Conservation (phyloP, 53 echinoderm and acorn worm genomes). For the Paracentrotus lividus region DNA sequence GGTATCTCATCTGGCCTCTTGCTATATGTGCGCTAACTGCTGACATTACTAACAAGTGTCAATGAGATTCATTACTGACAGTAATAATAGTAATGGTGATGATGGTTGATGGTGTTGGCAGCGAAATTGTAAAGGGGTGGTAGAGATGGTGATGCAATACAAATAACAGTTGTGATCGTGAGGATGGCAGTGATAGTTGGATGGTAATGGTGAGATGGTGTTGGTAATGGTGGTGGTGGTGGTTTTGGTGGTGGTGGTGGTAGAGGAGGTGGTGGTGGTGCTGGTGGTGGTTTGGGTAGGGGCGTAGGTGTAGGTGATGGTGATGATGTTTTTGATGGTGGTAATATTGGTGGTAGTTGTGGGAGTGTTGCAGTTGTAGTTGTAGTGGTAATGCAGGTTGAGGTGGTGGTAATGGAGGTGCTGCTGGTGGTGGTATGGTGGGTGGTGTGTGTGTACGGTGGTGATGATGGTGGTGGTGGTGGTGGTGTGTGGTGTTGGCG, state of each 20-base stretch:
- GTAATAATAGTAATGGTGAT: not conserved
- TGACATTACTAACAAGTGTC: constrained; percentile 33
- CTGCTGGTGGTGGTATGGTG: no score
- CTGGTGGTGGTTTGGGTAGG: not conserved
- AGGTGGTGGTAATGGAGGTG: not conserved
- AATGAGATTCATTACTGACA: constrained; percentile 44
- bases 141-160: not conserved
- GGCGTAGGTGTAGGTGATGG: not conserved
- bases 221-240: not conserved
- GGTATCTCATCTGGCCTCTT: not conserved
- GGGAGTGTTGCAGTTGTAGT: not conserved
- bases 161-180: not conserved
- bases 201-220: not conserved
- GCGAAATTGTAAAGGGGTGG: not conserved
- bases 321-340: not conserved
- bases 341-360: not conserved
- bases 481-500: not conserved
- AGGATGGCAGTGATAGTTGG: not conserved
- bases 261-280: not conserved
- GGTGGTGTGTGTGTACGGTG: no score
- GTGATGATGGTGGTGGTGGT: not conserved
- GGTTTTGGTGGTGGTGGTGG: not conserved
- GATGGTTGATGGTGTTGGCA: not conserved
- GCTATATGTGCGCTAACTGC: constrained; percentile 16
- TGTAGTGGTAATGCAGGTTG: not conserved